Evolutionary conservation across 2,113 vertebrate species (phyloP).

Genomic region (Chlamydotis undulata): DNA sequence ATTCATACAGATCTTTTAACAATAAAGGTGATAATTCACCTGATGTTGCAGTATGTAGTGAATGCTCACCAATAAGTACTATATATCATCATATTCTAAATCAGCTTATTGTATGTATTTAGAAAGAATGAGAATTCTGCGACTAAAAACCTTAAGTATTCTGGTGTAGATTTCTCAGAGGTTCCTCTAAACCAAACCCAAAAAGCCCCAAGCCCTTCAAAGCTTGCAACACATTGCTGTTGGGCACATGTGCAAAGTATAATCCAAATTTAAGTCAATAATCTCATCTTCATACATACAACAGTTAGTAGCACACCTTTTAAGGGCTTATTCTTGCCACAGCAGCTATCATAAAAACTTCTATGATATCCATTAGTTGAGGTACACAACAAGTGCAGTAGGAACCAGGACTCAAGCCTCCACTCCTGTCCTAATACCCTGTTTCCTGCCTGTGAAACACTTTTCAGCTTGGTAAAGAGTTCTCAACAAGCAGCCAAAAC

Average conservation of each 20-base stretch:
- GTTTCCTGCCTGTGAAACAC: not conserved
- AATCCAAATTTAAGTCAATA: not conserved
- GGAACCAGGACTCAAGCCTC: not conserved
- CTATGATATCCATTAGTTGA: not conserved
- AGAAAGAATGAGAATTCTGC: not conserved
- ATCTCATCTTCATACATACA: not conserved
- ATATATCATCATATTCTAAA: not conserved
- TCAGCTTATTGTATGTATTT: not conserved
- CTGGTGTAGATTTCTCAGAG: not conserved
- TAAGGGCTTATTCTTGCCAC: not conserved
- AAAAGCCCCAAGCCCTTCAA: not conserved
- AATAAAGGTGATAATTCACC: not conserved
- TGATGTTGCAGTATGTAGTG: not conserved
- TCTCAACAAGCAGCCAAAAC: not conserved
- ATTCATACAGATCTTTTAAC: not conserved
- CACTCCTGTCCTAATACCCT: not conserved
- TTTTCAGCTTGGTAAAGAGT: not conserved
- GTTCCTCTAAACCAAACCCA: not conserved
- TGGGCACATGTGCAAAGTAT: not conserved
- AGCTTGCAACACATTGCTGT: not conserved
- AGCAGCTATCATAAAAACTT: not conserved
- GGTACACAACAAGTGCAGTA: accelerated
- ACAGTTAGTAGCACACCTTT: not conserved
- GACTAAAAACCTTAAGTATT: not conserved
- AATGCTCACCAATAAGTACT: not conserved